Evolutionary conservation across 2,888 invertebrate genomes (phyloP).

Genomic region (Xylota sylvarum): DNA sequence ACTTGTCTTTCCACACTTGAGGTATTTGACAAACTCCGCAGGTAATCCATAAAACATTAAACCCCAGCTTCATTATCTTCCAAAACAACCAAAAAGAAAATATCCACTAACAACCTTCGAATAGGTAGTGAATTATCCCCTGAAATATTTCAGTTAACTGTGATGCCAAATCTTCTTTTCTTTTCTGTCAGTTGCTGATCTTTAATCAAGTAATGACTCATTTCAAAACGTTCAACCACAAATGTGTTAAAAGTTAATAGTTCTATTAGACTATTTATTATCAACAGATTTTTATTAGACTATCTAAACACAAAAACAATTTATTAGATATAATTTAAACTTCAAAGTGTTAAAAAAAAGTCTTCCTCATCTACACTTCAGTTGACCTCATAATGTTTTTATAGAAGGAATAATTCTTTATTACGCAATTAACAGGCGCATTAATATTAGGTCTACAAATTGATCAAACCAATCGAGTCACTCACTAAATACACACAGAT

Average conservation of each 20-base stretch:
- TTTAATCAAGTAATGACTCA: background rate
- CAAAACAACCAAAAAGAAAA: too few species aligned
- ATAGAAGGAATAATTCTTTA: conserved; percentile 12
- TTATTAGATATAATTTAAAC: background rate
- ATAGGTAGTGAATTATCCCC: too few species aligned
- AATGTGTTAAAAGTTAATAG: background rate
- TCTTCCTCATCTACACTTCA: conserved; percentile 11
- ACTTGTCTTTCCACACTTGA: too few species aligned
- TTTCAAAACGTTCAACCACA: background rate
- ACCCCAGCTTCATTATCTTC: too few species aligned
- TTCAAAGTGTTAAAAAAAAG: conserved; percentile 35
- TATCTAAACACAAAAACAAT: background rate
- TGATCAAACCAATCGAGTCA: conserved; percentile 19
- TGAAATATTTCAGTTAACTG: background rate
- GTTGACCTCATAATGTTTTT: conserved; percentile 36
- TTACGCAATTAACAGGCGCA: conserved; percentile 15
- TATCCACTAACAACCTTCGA: too few species aligned
- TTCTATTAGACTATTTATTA: background rate
- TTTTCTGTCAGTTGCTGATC: background rate
- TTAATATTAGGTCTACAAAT: conserved; percentile 23
- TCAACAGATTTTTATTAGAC: background rate
- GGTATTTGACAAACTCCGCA: too few species aligned
- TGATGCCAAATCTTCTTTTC: background rate
- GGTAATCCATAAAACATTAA: too few species aligned
- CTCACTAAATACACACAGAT: background rate